Evolutionary conservation across 2,888 invertebrate species (phyloP).

Genomic region (Xestia ashworthii): DNA sequence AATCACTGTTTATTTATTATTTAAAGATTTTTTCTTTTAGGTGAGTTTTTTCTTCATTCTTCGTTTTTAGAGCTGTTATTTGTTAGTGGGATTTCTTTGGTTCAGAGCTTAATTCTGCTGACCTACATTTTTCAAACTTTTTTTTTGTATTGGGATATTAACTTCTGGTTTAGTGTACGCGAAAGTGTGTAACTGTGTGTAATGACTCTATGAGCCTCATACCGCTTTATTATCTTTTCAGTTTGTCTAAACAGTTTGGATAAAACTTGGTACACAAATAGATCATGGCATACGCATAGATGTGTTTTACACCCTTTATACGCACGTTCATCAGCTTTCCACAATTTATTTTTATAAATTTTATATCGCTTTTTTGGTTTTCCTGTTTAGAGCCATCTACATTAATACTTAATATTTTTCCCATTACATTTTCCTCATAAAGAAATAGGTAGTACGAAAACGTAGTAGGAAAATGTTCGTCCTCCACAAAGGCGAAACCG

Average conservation of each 20-base stretch:
- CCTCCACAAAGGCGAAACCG: neutral
- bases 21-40: neutral
- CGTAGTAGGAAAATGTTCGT: neutral
- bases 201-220: neutral
- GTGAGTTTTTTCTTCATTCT: neutral
- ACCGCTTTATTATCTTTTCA: neutral
- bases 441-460: neutral
- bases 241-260: neutral
- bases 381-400: no score
- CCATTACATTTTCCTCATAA: no score
- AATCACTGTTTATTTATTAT: constrained; percentile 30
- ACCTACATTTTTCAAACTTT: neutral
- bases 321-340: no score
- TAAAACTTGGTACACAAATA: neutral
- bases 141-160: neutral
- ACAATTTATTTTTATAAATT: no score
- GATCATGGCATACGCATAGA: neutral
- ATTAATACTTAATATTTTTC: no score
- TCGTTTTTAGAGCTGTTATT: neutral
- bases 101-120: neutral
- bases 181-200: neutral
- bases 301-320: no score
- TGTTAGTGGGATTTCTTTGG: neutral
- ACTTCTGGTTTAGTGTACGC: neutral
- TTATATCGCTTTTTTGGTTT: no score